Conservation (phyloP, 2,113 vertebrate genomes). For the Uropsilus gracilis region DNA sequence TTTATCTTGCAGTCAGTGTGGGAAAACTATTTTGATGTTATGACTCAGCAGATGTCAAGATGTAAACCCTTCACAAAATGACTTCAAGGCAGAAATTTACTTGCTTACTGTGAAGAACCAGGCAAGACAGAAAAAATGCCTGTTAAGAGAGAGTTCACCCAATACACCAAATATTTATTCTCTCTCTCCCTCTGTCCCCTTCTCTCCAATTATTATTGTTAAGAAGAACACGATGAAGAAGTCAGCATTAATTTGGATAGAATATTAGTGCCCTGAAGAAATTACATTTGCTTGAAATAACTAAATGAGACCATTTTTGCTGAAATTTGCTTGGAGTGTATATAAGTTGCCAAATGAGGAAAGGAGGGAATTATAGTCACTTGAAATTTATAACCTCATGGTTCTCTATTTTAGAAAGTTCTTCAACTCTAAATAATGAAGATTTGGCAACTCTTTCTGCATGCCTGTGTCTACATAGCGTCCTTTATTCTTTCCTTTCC, state of each 20-base stretch:
- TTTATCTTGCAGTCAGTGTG: constrained; percentile 55
- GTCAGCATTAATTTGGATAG: background rate
- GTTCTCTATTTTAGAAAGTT: background rate
- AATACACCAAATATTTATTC: background rate
- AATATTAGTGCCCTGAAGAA: background rate
- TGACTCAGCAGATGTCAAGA: constrained; percentile 64
- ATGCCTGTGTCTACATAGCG: too few relatives aligned
- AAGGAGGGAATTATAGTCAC: background rate
- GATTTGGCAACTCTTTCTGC: too few relatives aligned
- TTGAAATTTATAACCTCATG: background rate
- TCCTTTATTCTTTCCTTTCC: too few relatives aligned
- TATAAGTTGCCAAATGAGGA: background rate
- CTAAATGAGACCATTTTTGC: background rate
- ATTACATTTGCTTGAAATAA: background rate
- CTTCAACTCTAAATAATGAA: background rate
- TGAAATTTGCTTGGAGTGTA: background rate
- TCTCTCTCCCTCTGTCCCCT: background rate
- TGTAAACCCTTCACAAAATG: constrained; percentile 34
- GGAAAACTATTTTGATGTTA: constrained; percentile 66
- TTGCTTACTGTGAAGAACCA: constrained; percentile 54
- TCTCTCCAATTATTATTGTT: background rate
- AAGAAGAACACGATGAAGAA: background rate
- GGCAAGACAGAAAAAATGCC: constrained; percentile 33
- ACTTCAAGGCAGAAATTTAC: constrained; percentile 36
- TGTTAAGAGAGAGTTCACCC: background rate